Evolutionary conservation across 2,888 invertebrate species (phyloP), one percentile per base, ranked within the genome.

Genomic region (Lycaena phlaeas): DNA sequence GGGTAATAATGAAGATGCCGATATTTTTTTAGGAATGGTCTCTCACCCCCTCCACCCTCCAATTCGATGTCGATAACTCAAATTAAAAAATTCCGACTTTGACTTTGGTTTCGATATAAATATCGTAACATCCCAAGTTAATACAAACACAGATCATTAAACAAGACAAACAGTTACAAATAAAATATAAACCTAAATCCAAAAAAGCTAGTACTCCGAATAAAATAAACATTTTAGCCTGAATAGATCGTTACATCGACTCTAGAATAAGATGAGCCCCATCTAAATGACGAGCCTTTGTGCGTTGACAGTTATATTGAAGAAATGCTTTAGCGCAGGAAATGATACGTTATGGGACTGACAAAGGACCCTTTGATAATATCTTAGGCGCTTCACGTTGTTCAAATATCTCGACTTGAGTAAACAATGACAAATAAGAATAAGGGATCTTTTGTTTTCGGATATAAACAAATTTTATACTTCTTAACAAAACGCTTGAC

Each of bases 211-310:
- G 37, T 40, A 43, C 28, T 43, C 56, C 54, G 54, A 52, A 68
- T 71, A 65, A 69, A 68, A 69, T 68, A 71, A 70, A 65, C 59
- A 55, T 63, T 60, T 57, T 55, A n/a, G n/a, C n/a, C n/a, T 73
- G 61, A 75, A 76, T 74, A 62, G 69, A 62, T 76, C 72, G 69
- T 76, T 74, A 67, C 38, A n/a, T n/a, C 31, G 54, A 53, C 53
- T 44, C 51, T 51, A 50, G 53, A 53, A 27, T 40, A 25, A 42
- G 41, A 39, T 52, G 52, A 53, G 50, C 53, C 55, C 42, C 42
- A 36, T 38, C 43, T 42, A 48, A 48, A 42, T 37, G 39, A 44
- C 41, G 63, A 64, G 61, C 61, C 67, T 68, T 70, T 74, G 67
- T 70, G 54, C 56, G 51, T 53, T 52, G 52, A 49, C 31, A 45